These are phyloP conservation scores for Nomada fabriciana DNA, from an alignment of 2,888 invertebrate species.

Conservation along the genomic window DNA sequence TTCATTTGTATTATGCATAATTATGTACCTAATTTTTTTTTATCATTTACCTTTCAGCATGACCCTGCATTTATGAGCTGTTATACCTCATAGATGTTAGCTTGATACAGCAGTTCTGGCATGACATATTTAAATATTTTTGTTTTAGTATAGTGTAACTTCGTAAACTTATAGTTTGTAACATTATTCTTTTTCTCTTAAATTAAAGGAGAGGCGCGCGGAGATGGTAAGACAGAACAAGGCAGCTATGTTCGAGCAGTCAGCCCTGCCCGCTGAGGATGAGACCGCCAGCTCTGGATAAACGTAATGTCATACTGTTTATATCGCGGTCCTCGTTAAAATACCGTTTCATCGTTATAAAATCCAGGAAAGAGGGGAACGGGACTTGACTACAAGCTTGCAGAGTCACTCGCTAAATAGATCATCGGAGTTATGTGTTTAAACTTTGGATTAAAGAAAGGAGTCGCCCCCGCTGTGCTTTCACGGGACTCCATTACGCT, in stretches of 20 bases:
- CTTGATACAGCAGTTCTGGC: slow-evolving; percentile 50
- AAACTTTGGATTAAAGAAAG: slow-evolving; percentile 50
- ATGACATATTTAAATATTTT: slow-evolving; percentile 45
- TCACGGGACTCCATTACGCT: slow-evolving; percentile 69
- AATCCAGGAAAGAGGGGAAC: slow-evolving; percentile 54
- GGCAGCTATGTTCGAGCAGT: slow-evolving; percentile 86
- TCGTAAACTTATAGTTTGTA: background rate
- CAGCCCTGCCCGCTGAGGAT: slow-evolving; percentile 82
- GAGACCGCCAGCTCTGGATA: slow-evolving; percentile 89
- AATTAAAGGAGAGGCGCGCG: slow-evolving; percentile 93
- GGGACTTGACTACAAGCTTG: slow-evolving; percentile 58
- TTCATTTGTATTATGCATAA: slow-evolving; percentile 25
- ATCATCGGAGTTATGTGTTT: slow-evolving; percentile 59
- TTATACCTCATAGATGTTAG: slow-evolving; percentile 40
- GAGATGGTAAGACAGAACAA: slow-evolving; percentile 97
- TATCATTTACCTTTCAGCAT: slow-evolving; percentile 59
- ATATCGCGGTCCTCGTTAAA: slow-evolving; percentile 57
- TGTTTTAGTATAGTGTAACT: slow-evolving; percentile 26
- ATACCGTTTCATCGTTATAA: slow-evolving; percentile 52
- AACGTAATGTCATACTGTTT: slow-evolving; percentile 49
- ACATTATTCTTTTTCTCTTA: slow-evolving; percentile 56
- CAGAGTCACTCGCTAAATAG: slow-evolving; percentile 52
- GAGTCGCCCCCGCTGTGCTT: slow-evolving; percentile 48
- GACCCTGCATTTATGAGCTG: slow-evolving; percentile 40
- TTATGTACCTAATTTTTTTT: slow-evolving; percentile 13